Evolutionary conservation across 2,888 invertebrate genomes (phyloP), one percentile per base, ranked within the genome.

Genomic region (Drosophila trichaetosa): DNA sequence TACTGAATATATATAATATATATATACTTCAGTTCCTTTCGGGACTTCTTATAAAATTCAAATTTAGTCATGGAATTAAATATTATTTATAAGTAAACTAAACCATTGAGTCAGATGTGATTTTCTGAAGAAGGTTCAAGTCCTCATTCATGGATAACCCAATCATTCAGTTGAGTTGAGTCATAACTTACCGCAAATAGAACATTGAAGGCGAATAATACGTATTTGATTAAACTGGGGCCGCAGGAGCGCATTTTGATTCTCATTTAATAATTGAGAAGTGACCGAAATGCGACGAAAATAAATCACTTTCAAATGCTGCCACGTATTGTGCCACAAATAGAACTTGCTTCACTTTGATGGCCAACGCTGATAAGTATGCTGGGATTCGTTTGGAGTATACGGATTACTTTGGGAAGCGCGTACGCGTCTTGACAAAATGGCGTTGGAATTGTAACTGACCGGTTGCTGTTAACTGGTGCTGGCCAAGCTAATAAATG

Each of bases 151-250:
- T 5, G 13, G 1, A 16, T 16, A 91, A 0, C 1, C n/a, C 11
- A n/a, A n/a, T 3, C 7, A 18, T 4, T 21, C 1, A 16, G 33
- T 33, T 16, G n/a, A 8, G 2, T 34, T 13, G 31, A 34, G 21
- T 24, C 16, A 24, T n/a, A 46, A 46, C 95, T 94, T 93, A 95
- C 95, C 87, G 95, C 94, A 93, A 95, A 95, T 34, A 95, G 92
- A 46, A 95, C 92, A 92, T 95, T 95, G 90, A 95, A 95, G 80
- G 94, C 92, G 90, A 95, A 95, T 53, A 95, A 91, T 51, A 95
- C 90, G 83, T 95, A 95, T 92, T 95, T 95, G 65, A 95, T 94
- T 56, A 94, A 88, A 84, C 92, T 94, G 93, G 94, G 94, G 66
- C 95, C 95, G 71, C 94, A 94, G 64, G 90, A 84, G 67, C 91